Percentiles rank a stretch among this genome's conserved stretches.
These are phyloP conservation scores for Criorhina ranunculi DNA, from an alignment of 2,888 invertebrate species.

Conservation along the genomic window DNA sequence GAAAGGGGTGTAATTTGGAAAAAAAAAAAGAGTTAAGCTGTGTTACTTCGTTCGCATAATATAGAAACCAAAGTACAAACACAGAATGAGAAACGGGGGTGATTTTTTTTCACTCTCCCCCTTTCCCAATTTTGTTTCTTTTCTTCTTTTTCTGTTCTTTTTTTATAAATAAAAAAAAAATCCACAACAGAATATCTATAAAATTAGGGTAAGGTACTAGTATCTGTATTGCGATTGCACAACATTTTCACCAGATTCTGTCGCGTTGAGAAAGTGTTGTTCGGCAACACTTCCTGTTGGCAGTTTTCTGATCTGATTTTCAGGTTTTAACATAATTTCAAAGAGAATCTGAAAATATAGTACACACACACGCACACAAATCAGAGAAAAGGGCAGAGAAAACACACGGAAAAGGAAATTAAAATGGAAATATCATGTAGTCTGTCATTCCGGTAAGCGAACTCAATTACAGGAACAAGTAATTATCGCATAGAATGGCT, in stretches of 20 bases:
- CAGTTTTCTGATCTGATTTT: slow-evolving; percentile 47
- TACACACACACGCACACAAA: not conserved
- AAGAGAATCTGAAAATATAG: slow-evolving; percentile 37
- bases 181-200: slow-evolving; percentile 68
- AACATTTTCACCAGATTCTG: slow-evolving; percentile 56
- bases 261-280: slow-evolving; percentile 25
- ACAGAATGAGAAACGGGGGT: slow-evolving; percentile 72
- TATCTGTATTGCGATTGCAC: slow-evolving; percentile 70
- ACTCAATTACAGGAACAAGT: slow-evolving; percentile 64
- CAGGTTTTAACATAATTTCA: slow-evolving; percentile 51
- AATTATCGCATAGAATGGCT: slow-evolving; percentile 43
- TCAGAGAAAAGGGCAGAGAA: slow-evolving; percentile 14
- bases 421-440: slow-evolving; percentile 74
- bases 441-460: slow-evolving; percentile 66
- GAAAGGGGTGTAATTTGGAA: slow-evolving; percentile 76
- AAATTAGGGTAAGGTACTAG: slow-evolving; percentile 70
- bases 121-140: slow-evolving; percentile 14
- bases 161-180: slow-evolving; percentile 69
- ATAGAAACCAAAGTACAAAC: slow-evolving; percentile 76
- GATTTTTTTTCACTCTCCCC: slow-evolving; percentile 44
- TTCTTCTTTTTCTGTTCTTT: slow-evolving; percentile 34
- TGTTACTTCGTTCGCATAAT: slow-evolving; percentile 76
- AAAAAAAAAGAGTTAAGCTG: slow-evolving; percentile 77
- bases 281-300: slow-evolving; percentile 46
- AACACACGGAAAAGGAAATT: slow-evolving; percentile 41